phyloP scores from a whole-genome alignment of 1,140 invertebrate genomes.

The Venturia canescens region DNA sequence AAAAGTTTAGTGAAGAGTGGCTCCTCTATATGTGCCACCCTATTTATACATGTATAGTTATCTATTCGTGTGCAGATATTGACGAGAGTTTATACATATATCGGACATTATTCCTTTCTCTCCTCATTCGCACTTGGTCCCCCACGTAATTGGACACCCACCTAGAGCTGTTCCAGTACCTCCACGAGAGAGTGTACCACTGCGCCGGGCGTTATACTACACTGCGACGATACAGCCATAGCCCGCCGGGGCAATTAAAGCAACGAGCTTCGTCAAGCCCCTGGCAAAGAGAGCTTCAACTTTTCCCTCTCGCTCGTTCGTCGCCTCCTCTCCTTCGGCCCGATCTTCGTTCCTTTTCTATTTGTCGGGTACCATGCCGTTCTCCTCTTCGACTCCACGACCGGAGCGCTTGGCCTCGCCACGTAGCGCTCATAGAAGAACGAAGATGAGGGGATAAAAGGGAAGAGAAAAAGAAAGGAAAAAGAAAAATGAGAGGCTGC shows the following conservation, averaged over 20 bases:
- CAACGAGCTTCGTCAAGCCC: slow-evolving; percentile 44
- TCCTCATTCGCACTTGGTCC: slow-evolving; percentile 41
- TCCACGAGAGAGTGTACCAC: slow-evolving; percentile 1
- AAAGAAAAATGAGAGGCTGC: too few relatives aligned
- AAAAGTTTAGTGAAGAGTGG: slow-evolving; percentile 3
- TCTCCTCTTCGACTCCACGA: background rate
- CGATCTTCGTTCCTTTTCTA: background rate
- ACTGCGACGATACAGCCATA: slow-evolving; percentile 1
- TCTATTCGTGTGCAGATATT: too few relatives aligned
- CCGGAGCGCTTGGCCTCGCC: background rate
- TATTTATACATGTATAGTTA: background rate
- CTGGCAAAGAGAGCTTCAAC: slow-evolving; percentile 36
- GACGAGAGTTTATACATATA: background rate
- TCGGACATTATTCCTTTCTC: slow-evolving; percentile 29
- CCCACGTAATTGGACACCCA: slow-evolving; percentile 46
- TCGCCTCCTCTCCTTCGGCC: background rate
- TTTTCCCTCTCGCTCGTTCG: background rate
- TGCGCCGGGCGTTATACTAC: slow-evolving; percentile 5
- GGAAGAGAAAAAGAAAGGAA: too few relatives aligned
- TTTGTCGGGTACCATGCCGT: background rate
- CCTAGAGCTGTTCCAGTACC: slow-evolving; percentile 28
- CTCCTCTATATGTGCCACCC: background rate
- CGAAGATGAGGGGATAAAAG: background rate
- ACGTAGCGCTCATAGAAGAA: background rate
- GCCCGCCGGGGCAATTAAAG: slow-evolving; percentile 44